A percentile compares a stretch with the other conserved stretches of the same genome.
phyloP scores from a whole-genome alignment of 2,113 vertebrate genomes.

The Toxotes jaculatrix region DNA sequence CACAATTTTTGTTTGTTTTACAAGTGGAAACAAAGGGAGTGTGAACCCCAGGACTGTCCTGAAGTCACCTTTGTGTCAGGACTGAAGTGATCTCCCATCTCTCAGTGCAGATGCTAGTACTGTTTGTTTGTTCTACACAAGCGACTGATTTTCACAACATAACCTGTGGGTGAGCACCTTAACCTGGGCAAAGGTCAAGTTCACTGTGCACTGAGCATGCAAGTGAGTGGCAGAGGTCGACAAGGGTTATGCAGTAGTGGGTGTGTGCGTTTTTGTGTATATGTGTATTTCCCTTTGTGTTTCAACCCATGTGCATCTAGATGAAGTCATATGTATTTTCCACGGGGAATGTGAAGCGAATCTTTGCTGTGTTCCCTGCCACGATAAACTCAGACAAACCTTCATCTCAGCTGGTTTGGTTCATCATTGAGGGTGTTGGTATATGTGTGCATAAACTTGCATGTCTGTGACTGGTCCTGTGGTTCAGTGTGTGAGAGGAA shows the following conservation, averaged over 20 bases:
- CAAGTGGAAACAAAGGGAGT: not conserved
- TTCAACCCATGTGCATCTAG: not conserved
- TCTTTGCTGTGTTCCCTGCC: conserved; percentile 19
- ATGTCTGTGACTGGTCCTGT: conserved; percentile 23
- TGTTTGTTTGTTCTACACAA: conserved; percentile 3
- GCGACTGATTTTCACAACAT: not conserved
- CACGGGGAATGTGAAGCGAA: not conserved
- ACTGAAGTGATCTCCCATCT: conserved; percentile 15
- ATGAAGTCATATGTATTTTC: conserved; percentile 7
- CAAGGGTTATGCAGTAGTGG: not conserved
- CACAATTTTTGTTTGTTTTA: too few relatives aligned
- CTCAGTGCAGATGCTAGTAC: conserved; percentile 25
- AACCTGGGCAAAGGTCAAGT: conserved; percentile 9
- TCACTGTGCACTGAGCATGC: not conserved
- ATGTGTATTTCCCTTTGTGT: not conserved
- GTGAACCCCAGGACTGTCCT: not conserved
- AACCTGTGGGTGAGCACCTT: not conserved
- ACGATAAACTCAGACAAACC: conserved; percentile 8
- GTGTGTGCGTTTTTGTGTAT: not conserved
- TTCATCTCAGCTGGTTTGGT: conserved; percentile 7
- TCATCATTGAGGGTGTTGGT: conserved; percentile 32
- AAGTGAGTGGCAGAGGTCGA: conserved; percentile 33
- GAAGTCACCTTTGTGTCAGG: conserved; percentile 24
- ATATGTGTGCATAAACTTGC: not conserved
- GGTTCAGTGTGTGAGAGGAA: conserved; percentile 20